Evolutionary conservation across 2,797 vertebrate genomes (phyloP), one percentile per base, ranked within the genome.

Genomic region (Tamandua tetradactyla): DNA sequence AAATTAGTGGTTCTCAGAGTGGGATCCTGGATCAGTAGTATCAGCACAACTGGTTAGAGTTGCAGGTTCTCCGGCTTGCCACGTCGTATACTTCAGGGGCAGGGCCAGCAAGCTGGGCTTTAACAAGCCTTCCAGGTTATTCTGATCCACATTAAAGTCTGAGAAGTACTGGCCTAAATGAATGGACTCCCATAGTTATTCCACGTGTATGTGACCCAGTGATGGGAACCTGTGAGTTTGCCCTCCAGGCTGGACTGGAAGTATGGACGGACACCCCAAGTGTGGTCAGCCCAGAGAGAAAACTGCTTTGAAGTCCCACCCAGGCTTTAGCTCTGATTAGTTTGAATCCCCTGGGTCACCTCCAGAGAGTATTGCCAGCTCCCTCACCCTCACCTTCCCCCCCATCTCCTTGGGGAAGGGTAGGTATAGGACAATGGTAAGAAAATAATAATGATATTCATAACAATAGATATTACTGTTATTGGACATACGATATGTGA

Each of bases 381-480:
- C n/a, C 47, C 18, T 52, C 4, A 3, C 47, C 17, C 35, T 6
- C 23, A 2, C 13, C 23, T 0, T 8, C 35, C 55, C 23, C 4
- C 18, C 57, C 2, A 3, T 14, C 11, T 25, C 76, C 42, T 22
- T 0, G 2, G 35, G 27, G 57, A n/a, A 47, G n/a, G 82, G 15
- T 0, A 13, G 40, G 47, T 3, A 15, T 7, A 9, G 12, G 0
- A 2, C 42, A 4, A 3, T 2, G 37, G 22, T 2, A 44, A 35
- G 61, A 7, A 7, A 37, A 82, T 22, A 22, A 18, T 1, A 8
- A 32, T 15, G n/a, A 52, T 11, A 40, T 79, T 15, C 76, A 17
- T 1, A 35, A n/a, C 2, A 25, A 14, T 0, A 10, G 3, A 3
- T 20, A 22, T n/a, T 14, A 1, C 61, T 76, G 18, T 32, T 52